These are phyloP conservation scores for Dunckerocampus dactyliophorus DNA, from an alignment of 2,113 vertebrate genomes.

Conservation along the genomic window DNA sequence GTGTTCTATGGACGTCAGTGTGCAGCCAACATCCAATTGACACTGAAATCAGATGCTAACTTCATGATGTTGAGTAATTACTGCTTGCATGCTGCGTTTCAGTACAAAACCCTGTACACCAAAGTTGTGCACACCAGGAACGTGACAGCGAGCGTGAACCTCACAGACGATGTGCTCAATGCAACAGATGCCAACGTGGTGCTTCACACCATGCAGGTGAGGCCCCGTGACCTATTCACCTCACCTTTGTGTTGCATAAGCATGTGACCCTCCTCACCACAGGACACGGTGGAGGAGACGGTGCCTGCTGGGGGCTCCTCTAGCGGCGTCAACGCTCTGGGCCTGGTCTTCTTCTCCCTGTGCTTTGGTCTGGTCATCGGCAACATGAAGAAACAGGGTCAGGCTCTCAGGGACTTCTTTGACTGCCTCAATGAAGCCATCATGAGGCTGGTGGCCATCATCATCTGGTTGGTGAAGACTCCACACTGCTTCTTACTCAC, in stretches of 20 bases:
- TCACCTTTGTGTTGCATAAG: background rate
- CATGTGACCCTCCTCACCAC: background rate
- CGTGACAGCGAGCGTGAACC: constrained; percentile 57
- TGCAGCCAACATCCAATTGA: too few species aligned
- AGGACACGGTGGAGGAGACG: constrained; percentile 81
- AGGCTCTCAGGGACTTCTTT: constrained; percentile 89
- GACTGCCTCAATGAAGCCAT: constrained; percentile 95
- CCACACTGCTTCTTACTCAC: background rate
- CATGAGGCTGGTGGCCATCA: constrained; percentile 92
- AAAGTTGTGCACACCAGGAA: constrained; percentile 82
- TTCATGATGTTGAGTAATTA: background rate
- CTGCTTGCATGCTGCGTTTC: constrained; percentile 16
- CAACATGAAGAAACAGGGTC: constrained; percentile 93
- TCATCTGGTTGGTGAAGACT: constrained; percentile 87
- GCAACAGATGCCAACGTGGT: constrained; percentile 56
- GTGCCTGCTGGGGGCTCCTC: constrained; percentile 85
- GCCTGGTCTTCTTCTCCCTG: constrained; percentile 94
- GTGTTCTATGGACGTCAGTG: too few species aligned
- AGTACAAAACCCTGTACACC: constrained; percentile 89
- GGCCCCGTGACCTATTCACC: background rate
- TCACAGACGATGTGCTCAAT: constrained; percentile 50
- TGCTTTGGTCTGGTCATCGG: constrained; percentile 93
- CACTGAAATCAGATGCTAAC: too few species aligned
- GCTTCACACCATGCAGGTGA: constrained; percentile 76
- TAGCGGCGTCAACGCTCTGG: constrained; percentile 88